These are phyloP conservation scores for Neolamprologus sp. DNA, from an alignment of 2,113 vertebrate species.

Conservation along the genomic window DNA sequence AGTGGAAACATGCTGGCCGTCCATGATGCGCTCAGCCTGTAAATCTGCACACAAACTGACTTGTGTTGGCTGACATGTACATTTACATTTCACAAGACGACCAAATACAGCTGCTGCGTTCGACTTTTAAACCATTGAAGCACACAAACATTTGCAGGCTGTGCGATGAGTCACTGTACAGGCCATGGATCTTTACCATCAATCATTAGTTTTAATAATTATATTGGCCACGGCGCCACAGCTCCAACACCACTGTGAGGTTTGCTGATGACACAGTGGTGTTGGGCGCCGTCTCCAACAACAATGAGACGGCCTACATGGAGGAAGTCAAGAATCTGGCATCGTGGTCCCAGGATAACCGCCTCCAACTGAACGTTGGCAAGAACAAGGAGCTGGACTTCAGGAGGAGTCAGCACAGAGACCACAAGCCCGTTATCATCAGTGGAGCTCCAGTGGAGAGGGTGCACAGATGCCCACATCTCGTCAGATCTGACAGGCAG, in stretches of 20 bases:
- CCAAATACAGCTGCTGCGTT: not conserved
- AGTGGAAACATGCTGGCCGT: not conserved
- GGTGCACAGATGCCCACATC: not conserved
- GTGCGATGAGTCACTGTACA: not conserved
- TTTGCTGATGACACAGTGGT: not conserved
- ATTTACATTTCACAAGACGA: not conserved
- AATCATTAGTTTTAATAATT: not conserved
- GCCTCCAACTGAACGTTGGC: accelerated
- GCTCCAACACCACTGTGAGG: not conserved
- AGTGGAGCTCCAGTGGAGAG: not conserved
- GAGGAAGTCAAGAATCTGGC: not conserved
- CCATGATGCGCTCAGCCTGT: not conserved
- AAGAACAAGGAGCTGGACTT: not conserved
- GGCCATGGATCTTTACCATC: not conserved
- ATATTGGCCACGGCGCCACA: not conserved
- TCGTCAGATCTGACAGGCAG: not conserved
- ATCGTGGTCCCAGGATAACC: not conserved
- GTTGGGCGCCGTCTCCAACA: not conserved
- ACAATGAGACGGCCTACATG: accelerated
- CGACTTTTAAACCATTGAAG: not conserved
- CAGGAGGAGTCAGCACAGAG: not conserved
- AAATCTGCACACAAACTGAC: not conserved
- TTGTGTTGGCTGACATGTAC: not conserved
- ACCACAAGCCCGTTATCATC: not conserved
- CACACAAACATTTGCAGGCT: not conserved